Conservation (phyloP, 2,797 vertebrate genomes). For the Avahi laniger region DNA sequence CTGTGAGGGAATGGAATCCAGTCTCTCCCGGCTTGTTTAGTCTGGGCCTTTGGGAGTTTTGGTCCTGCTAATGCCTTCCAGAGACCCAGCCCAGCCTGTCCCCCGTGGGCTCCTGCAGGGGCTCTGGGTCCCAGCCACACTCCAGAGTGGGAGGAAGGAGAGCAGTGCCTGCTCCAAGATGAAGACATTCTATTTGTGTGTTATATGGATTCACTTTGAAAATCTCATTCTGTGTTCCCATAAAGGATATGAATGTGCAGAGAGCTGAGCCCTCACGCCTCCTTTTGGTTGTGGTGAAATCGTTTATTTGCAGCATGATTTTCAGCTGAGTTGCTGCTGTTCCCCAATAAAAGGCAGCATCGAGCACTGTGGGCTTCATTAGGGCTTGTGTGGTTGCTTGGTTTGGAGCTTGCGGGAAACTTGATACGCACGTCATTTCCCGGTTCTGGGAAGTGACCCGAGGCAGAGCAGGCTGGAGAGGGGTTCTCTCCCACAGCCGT, state of each 20-base stretch:
- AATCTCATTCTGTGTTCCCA: constrained; percentile 74
- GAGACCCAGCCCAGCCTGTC: neutral
- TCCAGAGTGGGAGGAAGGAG: neutral
- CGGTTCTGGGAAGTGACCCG: neutral
- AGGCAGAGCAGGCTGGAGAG: neutral
- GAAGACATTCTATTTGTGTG: constrained; percentile 54
- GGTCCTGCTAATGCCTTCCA: neutral
- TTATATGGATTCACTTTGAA: constrained; percentile 64
- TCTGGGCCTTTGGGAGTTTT: constrained; percentile 81
- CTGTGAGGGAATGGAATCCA: constrained; percentile 81
- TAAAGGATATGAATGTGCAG: constrained; percentile 55
- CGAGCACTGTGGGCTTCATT: neutral
- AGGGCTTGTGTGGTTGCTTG: neutral
- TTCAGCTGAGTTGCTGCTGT: constrained; percentile 73
- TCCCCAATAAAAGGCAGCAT: constrained; percentile 56
- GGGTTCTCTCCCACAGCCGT: neutral
- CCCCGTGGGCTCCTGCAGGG: neutral
- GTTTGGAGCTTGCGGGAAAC: neutral
- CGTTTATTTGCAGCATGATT: constrained; percentile 49
- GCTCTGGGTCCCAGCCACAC: no score
- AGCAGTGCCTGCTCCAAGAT: constrained; percentile 9
- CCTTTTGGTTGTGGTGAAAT: constrained; percentile 52
- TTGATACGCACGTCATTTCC: neutral
- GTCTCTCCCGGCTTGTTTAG: constrained; percentile 83
- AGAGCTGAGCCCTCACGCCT: constrained; percentile 72